Base-by-base conservation (phyloP, 1,140 invertebrate genomes). In the Odontomachus brunneus region DNA sequence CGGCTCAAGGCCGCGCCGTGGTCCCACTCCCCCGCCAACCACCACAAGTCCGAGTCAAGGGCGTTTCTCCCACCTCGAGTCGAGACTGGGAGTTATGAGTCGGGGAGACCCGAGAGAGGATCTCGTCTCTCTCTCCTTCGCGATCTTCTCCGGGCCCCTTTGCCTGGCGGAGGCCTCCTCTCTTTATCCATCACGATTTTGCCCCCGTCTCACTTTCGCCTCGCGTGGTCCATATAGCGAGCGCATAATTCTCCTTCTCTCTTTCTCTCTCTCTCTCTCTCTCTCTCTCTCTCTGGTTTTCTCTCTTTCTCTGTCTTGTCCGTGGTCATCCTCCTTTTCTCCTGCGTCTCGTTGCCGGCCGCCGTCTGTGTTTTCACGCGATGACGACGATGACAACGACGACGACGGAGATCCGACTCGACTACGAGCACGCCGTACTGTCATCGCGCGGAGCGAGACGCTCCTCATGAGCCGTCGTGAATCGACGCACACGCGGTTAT, bases 21-120 rank as follows among this genome's bases (percentile, higher is more conserved):
- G 91, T 89, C 91, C 92, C 90, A 92, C 92, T 93, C 91, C 89
- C 90, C 91, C 91, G 91, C 91, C 91, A 90, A 89, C 89, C 78
- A 83, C 87, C 86, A 75, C 80, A 87, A 92, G 84, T 89, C 87
- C 89, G 87, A 93, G 92, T 93, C 92, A 93, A 93, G 92, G 92
- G 92, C 92, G 92, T 92, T 91, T 89, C 89, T 91, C 89, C 89
- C 84, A 78, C 86, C 57, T 33, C 67, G 65, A 57, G 67, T 60
- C 57, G 38, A 44, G 38, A 44, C 66, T 82, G 62, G n/a, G 48
- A 73, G 83, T 84, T 89, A 88, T 83, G 75, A 84, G 81, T 29
- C 65, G 65, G 84, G 87, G 71, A 72, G 74, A 84, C 81, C 71
- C 78, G 76, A 69, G 81, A 72, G 85, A 87, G 69, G 66, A 85